Percentiles rank a stretch among this genome's conserved stretches.
Evolutionary conservation across 2,113 vertebrate species (phyloP).

Genomic region (Rhinolophus sinicus): DNA sequence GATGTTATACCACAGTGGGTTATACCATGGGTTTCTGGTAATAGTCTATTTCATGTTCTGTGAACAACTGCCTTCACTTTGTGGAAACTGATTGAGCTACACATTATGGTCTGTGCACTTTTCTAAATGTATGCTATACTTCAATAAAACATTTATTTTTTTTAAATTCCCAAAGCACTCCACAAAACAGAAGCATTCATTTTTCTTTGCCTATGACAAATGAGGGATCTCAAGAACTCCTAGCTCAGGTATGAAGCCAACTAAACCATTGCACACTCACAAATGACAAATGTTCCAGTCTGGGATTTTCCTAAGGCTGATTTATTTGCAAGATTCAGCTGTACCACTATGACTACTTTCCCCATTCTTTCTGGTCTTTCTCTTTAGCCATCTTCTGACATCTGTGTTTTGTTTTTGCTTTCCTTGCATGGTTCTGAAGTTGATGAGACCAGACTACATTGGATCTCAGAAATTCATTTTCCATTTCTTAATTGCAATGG

Average conservation of each 20-base stretch:
- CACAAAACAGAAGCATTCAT: background rate
- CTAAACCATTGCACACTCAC: background rate
- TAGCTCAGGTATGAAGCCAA: background rate
- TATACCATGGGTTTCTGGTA: background rate
- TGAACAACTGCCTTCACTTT: background rate
- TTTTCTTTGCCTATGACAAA: background rate
- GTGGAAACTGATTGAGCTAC: background rate
- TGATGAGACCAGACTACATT: background rate
- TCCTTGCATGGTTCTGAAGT: background rate
- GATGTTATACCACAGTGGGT: background rate
- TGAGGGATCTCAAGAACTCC: background rate
- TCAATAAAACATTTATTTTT: background rate
- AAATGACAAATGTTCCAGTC: background rate
- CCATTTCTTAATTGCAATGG: constrained; percentile 43
- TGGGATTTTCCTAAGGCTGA: background rate
- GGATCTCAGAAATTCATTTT: constrained; percentile 51
- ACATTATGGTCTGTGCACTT: background rate
- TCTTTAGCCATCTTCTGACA: background rate
- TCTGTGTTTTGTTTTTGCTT: constrained; percentile 14
- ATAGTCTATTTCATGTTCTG: background rate
- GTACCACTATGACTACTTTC: background rate
- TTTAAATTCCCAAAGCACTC: background rate
- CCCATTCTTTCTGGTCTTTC: background rate
- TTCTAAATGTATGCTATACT: background rate
- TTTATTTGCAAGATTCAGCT: background rate